Conservation (phyloP, 2,113 vertebrate species). For the Trematocara marginatum region DNA sequence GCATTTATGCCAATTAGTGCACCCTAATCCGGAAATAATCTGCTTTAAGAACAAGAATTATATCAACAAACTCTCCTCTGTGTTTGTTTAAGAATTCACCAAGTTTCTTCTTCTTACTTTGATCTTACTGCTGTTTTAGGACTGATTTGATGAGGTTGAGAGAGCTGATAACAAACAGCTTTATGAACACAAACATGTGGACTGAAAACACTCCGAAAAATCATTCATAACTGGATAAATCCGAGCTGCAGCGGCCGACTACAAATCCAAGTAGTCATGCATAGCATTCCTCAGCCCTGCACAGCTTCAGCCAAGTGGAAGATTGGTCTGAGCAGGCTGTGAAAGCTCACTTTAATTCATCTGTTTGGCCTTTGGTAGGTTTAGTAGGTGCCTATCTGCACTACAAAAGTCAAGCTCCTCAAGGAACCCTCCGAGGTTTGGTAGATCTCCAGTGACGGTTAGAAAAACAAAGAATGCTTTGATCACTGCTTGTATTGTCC, state of each 20-base stretch:
- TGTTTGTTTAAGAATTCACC: neutral
- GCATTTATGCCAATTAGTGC: neutral
- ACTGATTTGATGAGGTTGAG: neutral
- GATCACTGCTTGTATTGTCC: constrained; percentile 30
- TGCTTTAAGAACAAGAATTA: neutral
- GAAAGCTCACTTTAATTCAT: constrained; percentile 2
- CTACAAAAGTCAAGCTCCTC: neutral
- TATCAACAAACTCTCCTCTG: neutral
- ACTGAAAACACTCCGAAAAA: neutral
- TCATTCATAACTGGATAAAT: neutral
- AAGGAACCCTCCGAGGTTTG: neutral
- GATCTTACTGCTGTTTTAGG: neutral
- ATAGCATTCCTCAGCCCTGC: constrained; percentile 63
- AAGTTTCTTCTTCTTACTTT: neutral
- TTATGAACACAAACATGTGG: neutral
- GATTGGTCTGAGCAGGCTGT: constrained; percentile 24
- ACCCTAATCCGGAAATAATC: neutral
- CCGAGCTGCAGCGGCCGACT: neutral
- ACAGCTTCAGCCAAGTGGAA: constrained; percentile 45
- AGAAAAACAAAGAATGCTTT: constrained; percentile 10
- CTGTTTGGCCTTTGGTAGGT: neutral
- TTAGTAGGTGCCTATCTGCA: neutral
- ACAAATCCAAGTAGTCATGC: constrained; percentile 65
- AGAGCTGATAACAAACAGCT: neutral
- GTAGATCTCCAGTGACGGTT: neutral